Conservation (phyloP, 1,140 invertebrate genomes). For the Euwallacea fornicatus region DNA sequence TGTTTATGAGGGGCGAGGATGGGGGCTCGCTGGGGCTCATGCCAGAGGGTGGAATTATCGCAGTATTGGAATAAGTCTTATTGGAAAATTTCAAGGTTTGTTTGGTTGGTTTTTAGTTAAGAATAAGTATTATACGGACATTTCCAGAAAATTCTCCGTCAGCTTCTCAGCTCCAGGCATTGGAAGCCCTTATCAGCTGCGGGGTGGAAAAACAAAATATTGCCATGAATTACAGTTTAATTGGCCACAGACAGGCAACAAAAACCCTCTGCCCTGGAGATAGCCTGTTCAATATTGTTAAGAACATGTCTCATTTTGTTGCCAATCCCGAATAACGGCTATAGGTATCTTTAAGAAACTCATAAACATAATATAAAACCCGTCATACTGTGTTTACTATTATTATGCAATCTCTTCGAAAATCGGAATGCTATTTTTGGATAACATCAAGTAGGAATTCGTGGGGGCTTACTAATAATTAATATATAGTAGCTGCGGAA, state of each 20-base stretch:
- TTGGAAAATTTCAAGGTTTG: conserved; percentile 59
- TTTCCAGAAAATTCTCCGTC: conserved; percentile 35
- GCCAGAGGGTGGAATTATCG: conserved; percentile 66
- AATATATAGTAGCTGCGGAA: neutral
- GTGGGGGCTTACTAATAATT: conserved; percentile 11
- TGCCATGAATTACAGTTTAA: conserved; percentile 25
- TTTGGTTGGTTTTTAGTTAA: neutral
- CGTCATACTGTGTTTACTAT: too few relatives aligned
- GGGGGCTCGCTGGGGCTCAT: conserved; percentile 68
- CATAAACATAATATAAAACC: too few relatives aligned
- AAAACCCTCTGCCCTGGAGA: conserved; percentile 37
- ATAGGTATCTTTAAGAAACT: too few relatives aligned
- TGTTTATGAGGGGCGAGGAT: conserved; percentile 71
- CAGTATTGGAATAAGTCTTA: conserved; percentile 67
- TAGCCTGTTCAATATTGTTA: conserved; percentile 29
- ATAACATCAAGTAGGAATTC: conserved; percentile 6
- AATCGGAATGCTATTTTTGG: conserved; percentile 2
- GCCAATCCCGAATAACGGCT: conserved; percentile 9
- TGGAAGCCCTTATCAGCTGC: conserved; percentile 33
- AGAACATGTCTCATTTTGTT: conserved; percentile 28
- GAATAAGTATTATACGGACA: neutral
- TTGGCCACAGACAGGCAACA: conserved; percentile 37
- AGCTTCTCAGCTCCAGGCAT: conserved; percentile 20
- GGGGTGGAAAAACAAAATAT: conserved; percentile 24
- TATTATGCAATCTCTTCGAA: conserved; percentile 1